Evolutionary conservation across 1,140 invertebrate species (phyloP).

Genomic region (Solenopsis fugax): DNA sequence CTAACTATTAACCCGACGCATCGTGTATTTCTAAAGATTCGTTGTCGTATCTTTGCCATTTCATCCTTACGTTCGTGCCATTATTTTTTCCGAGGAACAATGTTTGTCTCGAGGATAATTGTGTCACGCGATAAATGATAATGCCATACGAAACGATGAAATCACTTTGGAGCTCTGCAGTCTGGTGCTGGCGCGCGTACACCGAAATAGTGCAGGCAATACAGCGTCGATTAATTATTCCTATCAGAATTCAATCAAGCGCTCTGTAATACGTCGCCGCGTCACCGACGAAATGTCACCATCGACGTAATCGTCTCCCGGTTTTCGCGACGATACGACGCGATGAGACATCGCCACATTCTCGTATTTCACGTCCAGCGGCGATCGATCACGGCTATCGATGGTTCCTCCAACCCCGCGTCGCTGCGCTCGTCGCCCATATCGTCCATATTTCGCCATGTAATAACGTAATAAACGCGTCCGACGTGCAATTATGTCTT

Average conservation of each 20-base stretch:
- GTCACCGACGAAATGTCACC: constrained; percentile 77
- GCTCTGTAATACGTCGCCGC: constrained; percentile 56
- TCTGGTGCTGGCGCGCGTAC: neutral
- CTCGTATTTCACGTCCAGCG: neutral
- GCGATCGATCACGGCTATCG: constrained; percentile 62
- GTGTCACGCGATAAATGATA: constrained; percentile 4
- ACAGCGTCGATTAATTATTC: constrained; percentile 66
- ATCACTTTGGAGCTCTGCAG: neutral
- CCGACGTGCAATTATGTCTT: constrained; percentile 58
- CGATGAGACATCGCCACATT: constrained; percentile 21
- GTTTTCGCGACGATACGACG: constrained; percentile 50
- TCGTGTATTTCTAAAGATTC: neutral
- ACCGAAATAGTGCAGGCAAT: constrained; percentile 17
- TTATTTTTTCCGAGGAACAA: neutral
- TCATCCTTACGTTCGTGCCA: neutral
- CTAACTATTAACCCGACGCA: neutral
- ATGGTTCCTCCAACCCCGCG: neutral
- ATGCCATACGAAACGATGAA: neutral
- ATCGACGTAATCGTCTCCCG: neutral
- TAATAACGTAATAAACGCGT: constrained; percentile 41
- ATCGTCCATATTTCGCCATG: neutral
- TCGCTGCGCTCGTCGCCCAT: neutral
- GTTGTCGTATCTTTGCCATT: neutral
- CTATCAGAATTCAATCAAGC: constrained; percentile 41
- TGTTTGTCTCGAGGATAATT: neutral